These are phyloP conservation scores for Bombus cullumanus DNA, from an alignment of 1,140 invertebrate genomes.

Conservation along the genomic window DNA sequence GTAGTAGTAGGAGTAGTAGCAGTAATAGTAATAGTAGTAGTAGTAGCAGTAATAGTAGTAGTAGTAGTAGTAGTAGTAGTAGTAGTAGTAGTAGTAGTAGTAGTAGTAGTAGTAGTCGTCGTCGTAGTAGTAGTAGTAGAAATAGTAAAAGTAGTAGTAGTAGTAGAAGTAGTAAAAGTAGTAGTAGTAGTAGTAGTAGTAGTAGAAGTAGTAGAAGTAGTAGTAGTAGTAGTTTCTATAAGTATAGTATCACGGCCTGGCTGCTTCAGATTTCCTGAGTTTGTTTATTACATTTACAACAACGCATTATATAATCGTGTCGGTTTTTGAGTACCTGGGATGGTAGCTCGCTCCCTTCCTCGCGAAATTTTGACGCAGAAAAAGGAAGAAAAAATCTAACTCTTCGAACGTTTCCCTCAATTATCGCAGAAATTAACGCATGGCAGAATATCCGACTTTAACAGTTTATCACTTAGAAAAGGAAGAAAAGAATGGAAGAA, in stretches of 20 bases:
- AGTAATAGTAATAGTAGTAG: slow-evolving; percentile 26
- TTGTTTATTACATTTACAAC: slow-evolving; percentile 78
- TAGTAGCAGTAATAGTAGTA: slow-evolving; percentile 35
- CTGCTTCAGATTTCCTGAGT: slow-evolving; percentile 83
- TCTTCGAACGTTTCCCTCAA: no score
- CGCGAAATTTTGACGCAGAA: neutral
- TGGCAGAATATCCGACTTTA: neutral
- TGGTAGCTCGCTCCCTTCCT: slow-evolving; percentile 47
- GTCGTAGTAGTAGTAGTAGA: slow-evolving; percentile 38
- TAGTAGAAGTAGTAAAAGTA: slow-evolving; percentile 62
- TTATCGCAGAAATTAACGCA: neutral
- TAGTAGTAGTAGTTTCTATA: slow-evolving; percentile 77
- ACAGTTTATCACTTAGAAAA: neutral
- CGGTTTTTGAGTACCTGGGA: slow-evolving; percentile 72
- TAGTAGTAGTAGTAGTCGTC: no score
- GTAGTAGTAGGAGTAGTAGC: slow-evolving; percentile 62
- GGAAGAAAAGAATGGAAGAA: neutral
- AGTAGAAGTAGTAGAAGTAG: slow-evolving; percentile 66
- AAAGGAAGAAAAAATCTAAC: neutral
- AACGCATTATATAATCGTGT: slow-evolving; percentile 73
- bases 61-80: slow-evolving; percentile 36
- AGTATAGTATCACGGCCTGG: slow-evolving; percentile 82
- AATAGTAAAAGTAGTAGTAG: slow-evolving; percentile 48
- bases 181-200: slow-evolving; percentile 71
- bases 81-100: slow-evolving; percentile 46